Conservation (phyloP, 2,888 invertebrate genomes). For the Drosophila bunnanda region DNA sequence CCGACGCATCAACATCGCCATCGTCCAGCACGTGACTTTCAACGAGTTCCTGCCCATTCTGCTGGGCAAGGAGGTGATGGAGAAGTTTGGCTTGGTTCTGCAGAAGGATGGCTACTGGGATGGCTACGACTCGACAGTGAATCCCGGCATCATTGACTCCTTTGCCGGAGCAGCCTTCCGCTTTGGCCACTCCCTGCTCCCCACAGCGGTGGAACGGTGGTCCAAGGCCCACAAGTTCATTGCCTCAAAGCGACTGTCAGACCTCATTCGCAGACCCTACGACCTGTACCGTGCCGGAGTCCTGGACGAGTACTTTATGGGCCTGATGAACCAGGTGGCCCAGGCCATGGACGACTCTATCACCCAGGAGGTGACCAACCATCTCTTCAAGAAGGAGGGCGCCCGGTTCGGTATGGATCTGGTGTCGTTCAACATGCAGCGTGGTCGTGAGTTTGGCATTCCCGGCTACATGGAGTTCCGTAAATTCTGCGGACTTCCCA, state of each 20-base stretch:
- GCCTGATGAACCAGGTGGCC: slow-evolving; percentile 96
- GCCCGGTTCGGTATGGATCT: slow-evolving; percentile 93
- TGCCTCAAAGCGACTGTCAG: slow-evolving; percentile 94
- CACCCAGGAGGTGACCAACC: slow-evolving; percentile 95
- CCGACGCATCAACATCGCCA: slow-evolving; percentile 92
- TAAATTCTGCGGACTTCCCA: slow-evolving; percentile 94
- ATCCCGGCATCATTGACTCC: slow-evolving; percentile 94
- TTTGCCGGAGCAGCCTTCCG: slow-evolving; percentile 97
- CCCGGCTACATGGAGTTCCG: slow-evolving; percentile 97
- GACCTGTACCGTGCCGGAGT: slow-evolving; percentile 96
- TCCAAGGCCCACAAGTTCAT: slow-evolving; percentile 97
- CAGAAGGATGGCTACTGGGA: slow-evolving; percentile 89
- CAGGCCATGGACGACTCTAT: slow-evolving; percentile 98
- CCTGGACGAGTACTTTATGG: slow-evolving; percentile 96
- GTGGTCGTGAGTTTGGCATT: slow-evolving; percentile 95
- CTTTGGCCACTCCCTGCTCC: slow-evolving; percentile 95
- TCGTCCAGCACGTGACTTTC: slow-evolving; percentile 95
- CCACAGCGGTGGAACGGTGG: slow-evolving; percentile 96
- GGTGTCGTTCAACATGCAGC: slow-evolving; percentile 96
- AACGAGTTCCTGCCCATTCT: slow-evolving; percentile 96
- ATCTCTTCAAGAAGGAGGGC: slow-evolving; percentile 92
- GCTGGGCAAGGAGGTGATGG: slow-evolving; percentile 95
- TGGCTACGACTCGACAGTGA: slow-evolving; percentile 91
- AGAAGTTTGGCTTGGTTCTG: slow-evolving; percentile 93
- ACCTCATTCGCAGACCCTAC: slow-evolving; percentile 94